phyloP scores from a whole-genome alignment of 2,888 invertebrate species.

The Diarsia rubi region DNA sequence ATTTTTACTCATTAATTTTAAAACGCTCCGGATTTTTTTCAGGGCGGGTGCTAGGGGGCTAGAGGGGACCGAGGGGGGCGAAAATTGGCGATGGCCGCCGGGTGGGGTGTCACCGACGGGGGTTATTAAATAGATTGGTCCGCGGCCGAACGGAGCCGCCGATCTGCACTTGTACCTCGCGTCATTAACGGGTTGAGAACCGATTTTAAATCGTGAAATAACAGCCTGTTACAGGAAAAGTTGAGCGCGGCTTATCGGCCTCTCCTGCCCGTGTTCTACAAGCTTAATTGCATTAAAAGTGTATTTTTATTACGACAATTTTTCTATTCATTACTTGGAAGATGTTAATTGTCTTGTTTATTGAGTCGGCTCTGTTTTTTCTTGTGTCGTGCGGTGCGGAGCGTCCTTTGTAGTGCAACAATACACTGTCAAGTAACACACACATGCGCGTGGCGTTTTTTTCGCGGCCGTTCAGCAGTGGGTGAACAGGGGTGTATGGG shows the following conservation, averaged over 20 bases:
- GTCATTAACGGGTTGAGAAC: constrained; percentile 91
- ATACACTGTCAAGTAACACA: constrained; percentile 73
- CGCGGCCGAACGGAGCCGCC: constrained; percentile 91
- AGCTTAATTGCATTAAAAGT: constrained; percentile 88
- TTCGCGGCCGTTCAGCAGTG: constrained; percentile 85
- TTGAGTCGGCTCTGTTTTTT: constrained; percentile 42
- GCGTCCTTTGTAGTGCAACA: constrained; percentile 67
- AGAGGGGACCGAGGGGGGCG: constrained; percentile 81
- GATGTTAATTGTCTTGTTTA: constrained; percentile 60
- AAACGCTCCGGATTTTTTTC: constrained; percentile 91
- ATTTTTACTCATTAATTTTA: constrained; percentile 92
- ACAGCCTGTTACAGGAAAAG: constrained; percentile 90
- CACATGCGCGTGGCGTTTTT: constrained; percentile 84
- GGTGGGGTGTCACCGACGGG: constrained; percentile 91
- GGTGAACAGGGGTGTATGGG: constrained; percentile 80
- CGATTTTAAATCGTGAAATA: constrained; percentile 91
- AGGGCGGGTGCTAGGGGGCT: constrained; percentile 89
- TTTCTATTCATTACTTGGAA: constrained; percentile 72
- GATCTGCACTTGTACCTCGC: constrained; percentile 91
- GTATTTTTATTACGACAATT: constrained; percentile 78
- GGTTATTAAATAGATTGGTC: constrained; percentile 92
- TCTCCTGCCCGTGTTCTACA: constrained; percentile 83
- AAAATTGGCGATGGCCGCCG: constrained; percentile 91
- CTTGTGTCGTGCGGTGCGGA: constrained; percentile 50
- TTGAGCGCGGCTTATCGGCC: constrained; percentile 89